Conservation (phyloP, 2,888 invertebrate genomes). For the Sussaba pulchella region DNA sequence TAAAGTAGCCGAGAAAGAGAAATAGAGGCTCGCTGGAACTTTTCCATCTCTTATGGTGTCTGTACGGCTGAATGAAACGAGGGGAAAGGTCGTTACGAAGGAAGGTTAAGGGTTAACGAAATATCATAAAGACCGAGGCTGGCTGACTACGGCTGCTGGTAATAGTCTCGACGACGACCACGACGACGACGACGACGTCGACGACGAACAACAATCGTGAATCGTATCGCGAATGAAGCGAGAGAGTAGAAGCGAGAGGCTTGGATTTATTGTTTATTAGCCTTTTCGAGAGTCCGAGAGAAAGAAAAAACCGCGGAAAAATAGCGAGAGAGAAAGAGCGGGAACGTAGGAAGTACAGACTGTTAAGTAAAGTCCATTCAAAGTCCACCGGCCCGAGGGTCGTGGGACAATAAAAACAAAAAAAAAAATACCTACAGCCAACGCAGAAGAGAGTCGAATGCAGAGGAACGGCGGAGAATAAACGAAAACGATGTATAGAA, state of each 20-base stretch:
- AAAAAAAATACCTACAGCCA: conserved; percentile 37
- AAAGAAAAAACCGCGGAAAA: conserved; percentile 9
- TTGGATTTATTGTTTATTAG: conserved; percentile 82
- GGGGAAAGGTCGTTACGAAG: conserved; percentile 56
- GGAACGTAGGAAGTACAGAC: conserved; percentile 72
- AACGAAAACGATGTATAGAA: conserved; percentile 35
- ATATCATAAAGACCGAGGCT: conserved; percentile 70
- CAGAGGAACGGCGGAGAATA: conserved; percentile 32
- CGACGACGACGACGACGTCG: conserved; percentile 31
- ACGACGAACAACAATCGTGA: too few relatives aligned
- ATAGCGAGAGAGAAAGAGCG: conserved; percentile 4
- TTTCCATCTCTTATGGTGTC: conserved; percentile 44
- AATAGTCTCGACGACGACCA: conserved; percentile 52
- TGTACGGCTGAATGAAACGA: conserved; percentile 48
- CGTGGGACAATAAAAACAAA: conserved; percentile 74
- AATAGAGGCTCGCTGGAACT: conserved; percentile 44
- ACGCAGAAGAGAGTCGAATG: conserved; percentile 23
- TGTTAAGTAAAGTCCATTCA: conserved; percentile 81
- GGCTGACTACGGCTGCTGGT: conserved; percentile 48
- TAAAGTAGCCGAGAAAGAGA: conserved; percentile 51
- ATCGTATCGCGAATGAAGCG: conserved; percentile 30
- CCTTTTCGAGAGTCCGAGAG: conserved; percentile 58
- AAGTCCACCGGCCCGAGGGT: conserved; percentile 73
- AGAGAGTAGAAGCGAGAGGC: conserved; percentile 59
- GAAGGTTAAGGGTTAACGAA: conserved; percentile 72